Base-by-base conservation (phyloP, 2,113 vertebrate genomes). In the Tympanuchus pallidicinctus region DNA sequence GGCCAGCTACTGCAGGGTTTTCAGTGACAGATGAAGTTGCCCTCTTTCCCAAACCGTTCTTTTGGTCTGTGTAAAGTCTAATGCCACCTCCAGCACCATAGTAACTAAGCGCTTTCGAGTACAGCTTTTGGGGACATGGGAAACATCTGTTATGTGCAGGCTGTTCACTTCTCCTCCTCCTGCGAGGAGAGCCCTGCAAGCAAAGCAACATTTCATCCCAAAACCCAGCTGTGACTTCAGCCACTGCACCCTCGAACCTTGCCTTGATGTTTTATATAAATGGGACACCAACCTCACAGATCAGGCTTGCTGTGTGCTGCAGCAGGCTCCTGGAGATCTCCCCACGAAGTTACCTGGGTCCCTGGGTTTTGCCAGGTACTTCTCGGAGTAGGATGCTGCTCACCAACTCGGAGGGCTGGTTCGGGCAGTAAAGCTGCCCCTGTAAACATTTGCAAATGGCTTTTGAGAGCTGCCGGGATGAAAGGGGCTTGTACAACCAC, bases 371-470 rank as follows among this genome's bases (percentile, higher is more conserved):
- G 13, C 38, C 38, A 18, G 61, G 61, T 22, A 27, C 24, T 27
- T 63, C 15, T 63, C 1, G 2, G 36, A 25, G 16, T 11, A 11
- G 61, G 36, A 47, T 32, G 21, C 80, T 1, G 2, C 50, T 86
- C 27, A 0, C 71, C 32, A 43, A 27, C 76, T 73, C 70, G 72
- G 88, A 86, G 71, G 84, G 84, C 34, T 78, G 80, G 84, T 81
- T 72, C 8, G 28, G 5, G 71, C 56, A 85, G 80, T 69, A 95
- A 91, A 86, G n/a, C 38, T 82, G 61, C 67, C 85, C 85, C 85
- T 92, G 82, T 82, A 78, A 86, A 86, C 85, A 89, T 82, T 95
- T 86, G 80, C 84, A 86, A 93, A 82, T 78, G 80, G 50, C 76
- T 95, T 89, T 91, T 82, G 84, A 93, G 88, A 91, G 76, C 61